Percentiles rank a stretch among this genome's conserved stretches.
Conservation (phyloP, 2,797 vertebrate genomes). For the Falco concolor region DNA sequence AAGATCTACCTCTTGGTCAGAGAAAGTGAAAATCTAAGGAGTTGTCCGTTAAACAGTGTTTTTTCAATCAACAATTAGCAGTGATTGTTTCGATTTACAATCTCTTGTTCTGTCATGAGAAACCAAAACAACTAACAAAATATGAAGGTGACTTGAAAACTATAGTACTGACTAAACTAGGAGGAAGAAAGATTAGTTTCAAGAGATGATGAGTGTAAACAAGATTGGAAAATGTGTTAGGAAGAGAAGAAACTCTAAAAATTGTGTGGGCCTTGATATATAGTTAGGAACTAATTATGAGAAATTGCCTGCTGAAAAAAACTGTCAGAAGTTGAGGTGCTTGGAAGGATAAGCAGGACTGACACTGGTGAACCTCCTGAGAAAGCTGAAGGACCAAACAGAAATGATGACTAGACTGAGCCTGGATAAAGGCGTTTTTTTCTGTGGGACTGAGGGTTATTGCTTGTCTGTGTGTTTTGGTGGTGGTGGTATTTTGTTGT, state of each 20-base stretch:
- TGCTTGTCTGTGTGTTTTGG: neutral
- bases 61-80: neutral
- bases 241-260: slow-evolving; percentile 2
- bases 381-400: neutral
- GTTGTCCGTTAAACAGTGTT: neutral
- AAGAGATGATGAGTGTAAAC: neutral
- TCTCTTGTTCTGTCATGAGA: neutral
- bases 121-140: neutral
- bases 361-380: neutral
- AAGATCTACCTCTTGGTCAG: neutral
- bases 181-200: neutral
- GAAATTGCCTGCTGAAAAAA: neutral
- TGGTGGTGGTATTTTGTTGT: neutral
- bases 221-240: neutral
- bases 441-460: neutral
- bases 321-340: neutral
- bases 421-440: neutral
- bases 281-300: slow-evolving; percentile 41
- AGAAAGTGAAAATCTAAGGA: neutral
- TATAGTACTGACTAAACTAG: neutral
- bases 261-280: neutral
- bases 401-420: neutral
- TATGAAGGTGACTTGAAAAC: neutral
- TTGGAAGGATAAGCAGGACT: slow-evolving; percentile 12
- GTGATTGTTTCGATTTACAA: neutral